Conservation (phyloP, 2,113 vertebrate genomes). For the Silurus asotus region DNA sequence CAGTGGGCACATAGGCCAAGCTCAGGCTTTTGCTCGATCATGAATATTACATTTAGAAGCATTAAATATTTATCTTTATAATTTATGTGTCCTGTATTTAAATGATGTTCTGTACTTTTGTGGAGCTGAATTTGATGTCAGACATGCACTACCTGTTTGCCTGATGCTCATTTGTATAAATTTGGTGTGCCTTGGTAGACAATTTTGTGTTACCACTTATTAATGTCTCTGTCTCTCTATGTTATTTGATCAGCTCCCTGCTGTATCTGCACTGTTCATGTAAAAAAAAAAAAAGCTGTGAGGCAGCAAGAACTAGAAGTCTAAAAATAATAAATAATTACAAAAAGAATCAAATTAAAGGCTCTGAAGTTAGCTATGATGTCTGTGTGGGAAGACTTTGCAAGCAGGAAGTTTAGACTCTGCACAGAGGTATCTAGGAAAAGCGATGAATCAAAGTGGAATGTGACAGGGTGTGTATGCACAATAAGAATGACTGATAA, state of each 20-base stretch:
- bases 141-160: not conserved
- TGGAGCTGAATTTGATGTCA: not conserved
- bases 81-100: not conserved
- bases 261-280: slow-evolving; percentile 1
- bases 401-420: slow-evolving; percentile 13
- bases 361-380: slow-evolving; percentile 37
- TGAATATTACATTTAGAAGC: slow-evolving; percentile 33
- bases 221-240: not conserved
- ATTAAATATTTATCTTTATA: slow-evolving; percentile 33
- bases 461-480: not conserved
- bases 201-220: slow-evolving; percentile 10
- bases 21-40: not conserved
- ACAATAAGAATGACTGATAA: not conserved
- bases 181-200: slow-evolving; percentile 1
- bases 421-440: slow-evolving; percentile 7
- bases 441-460: not conserved
- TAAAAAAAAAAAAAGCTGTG: slow-evolving; percentile 15
- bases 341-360: slow-evolving; percentile 25
- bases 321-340: slow-evolving; percentile 45
- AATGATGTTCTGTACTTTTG: not conserved
- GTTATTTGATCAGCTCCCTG: slow-evolving; percentile 7
- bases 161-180: not conserved
- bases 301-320: slow-evolving; percentile 31
- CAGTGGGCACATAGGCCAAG: slow-evolving; percentile 20
- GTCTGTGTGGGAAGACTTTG: slow-evolving; percentile 26